phyloP scores from a whole-genome alignment of 1,140 invertebrate species.

The Lutraria rhynchaena region DNA sequence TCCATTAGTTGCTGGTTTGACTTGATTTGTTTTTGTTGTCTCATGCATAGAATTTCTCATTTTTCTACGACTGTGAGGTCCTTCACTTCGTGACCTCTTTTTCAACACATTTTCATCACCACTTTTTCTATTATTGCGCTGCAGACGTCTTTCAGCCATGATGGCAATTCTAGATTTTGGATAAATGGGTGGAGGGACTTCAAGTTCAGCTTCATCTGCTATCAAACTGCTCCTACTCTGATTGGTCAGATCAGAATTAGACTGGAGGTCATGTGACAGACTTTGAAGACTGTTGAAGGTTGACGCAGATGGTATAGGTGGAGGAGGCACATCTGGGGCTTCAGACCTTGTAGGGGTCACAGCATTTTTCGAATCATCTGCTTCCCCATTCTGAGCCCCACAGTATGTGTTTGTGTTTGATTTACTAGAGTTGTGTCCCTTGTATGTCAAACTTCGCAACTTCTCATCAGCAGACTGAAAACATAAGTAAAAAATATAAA shows the following conservation, averaged over 20 bases:
- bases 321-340: conserved; percentile 44
- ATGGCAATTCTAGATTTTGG: conserved; percentile 30
- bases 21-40: conserved; percentile 44
- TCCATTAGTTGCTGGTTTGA: conserved; percentile 37
- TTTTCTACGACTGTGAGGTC: conserved; percentile 65
- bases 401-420: conserved; percentile 40
- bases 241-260: conserved; percentile 16
- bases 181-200: conserved; percentile 24
- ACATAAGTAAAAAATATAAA: conserved; percentile 16
- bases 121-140: conserved; percentile 42
- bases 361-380: neutral
- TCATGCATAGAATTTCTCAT: conserved; percentile 65
- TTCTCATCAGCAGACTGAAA: conserved; percentile 79
- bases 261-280: conserved; percentile 31
- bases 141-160: conserved; percentile 70
- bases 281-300: conserved; percentile 22
- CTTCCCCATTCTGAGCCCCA: conserved; percentile 13
- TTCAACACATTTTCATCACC: conserved; percentile 58
- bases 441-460: conserved; percentile 71
- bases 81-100: conserved; percentile 74
- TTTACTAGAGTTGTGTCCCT: conserved; percentile 56
- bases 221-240: conserved; percentile 2
- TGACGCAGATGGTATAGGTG: conserved; percentile 33
- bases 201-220: conserved; percentile 2
- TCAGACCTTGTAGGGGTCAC: conserved; percentile 31